phyloP scores from a whole-genome alignment of 2,797 vertebrate species.

The Sphenodon punctatus region DNA sequence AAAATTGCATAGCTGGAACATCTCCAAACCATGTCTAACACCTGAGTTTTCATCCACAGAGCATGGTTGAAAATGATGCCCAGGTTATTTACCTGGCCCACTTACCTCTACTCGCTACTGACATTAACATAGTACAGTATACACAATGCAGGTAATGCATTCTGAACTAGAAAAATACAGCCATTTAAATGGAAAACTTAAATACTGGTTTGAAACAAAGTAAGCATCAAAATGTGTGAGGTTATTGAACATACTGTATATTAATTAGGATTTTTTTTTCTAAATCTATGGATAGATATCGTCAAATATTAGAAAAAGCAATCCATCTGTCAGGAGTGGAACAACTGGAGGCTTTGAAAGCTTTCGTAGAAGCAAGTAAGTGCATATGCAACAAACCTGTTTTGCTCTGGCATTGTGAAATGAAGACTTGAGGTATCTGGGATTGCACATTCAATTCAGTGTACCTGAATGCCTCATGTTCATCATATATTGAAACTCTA shows the following conservation, averaged over 20 bases:
- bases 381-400: conserved; percentile 4
- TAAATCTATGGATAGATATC: conserved; percentile 81
- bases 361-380: conserved; percentile 99
- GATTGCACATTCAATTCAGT: background rate
- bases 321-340: conserved; percentile 90
- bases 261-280: background rate
- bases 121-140: too few species aligned
- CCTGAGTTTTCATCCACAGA: too few species aligned
- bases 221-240: background rate
- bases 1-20: too few species aligned
- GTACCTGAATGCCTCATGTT: rapidly evolving
- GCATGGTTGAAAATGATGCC: too few species aligned
- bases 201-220: background rate
- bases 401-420: background rate
- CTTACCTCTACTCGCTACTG: too few species aligned
- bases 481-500: background rate
- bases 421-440: background rate
- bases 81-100: too few species aligned
- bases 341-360: conserved; percentile 96
- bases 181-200: background rate
- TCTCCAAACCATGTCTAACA: too few species aligned
- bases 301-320: conserved; percentile 96
- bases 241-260: background rate
- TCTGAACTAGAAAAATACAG: background rate
- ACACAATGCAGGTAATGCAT: rapidly evolving